Evolutionary conservation across 2,797 vertebrate genomes (phyloP).

Genomic region (Sardinella longiceps): DNA sequence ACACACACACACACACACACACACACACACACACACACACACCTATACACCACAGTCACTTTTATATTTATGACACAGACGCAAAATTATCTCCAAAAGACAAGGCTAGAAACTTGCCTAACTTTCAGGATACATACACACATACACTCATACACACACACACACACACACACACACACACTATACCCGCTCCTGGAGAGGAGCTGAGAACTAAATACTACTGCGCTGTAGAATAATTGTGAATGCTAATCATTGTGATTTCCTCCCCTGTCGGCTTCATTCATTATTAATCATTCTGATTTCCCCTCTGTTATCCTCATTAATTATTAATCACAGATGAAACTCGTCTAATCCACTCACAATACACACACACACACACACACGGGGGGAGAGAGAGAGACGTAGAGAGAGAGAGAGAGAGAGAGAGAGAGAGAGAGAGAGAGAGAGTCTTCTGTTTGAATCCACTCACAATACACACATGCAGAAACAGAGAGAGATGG

Average conservation of each 20-base stretch:
- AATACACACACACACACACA: constrained; percentile 40
- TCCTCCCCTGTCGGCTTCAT: constrained; percentile 46
- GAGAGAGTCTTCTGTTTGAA: neutral
- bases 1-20: no score
- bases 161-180: no score
- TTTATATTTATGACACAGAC: constrained; percentile 48
- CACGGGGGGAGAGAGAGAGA: neutral
- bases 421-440: neutral
- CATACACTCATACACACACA: no score
- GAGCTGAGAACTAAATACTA: constrained; percentile 36
- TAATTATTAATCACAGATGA: constrained; percentile 62
- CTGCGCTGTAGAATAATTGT: constrained; percentile 41
- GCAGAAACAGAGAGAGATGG: no score
- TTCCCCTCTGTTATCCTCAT: constrained; percentile 47
- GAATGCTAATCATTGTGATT: constrained; percentile 54
- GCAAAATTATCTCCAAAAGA: constrained; percentile 56
- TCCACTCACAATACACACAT: no score
- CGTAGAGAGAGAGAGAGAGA: neutral
- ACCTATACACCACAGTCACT: constrained; percentile 43
- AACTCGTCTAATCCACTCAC: constrained; percentile 54
- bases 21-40: no score
- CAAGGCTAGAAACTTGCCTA: constrained; percentile 44
- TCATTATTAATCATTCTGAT: constrained; percentile 60
- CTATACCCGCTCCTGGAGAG: no score
- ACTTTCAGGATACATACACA: no score